Evolutionary conservation across 2,113 vertebrate species (phyloP), one percentile per base, ranked within the genome.

Genomic region (Drymodes brunneopygia): DNA sequence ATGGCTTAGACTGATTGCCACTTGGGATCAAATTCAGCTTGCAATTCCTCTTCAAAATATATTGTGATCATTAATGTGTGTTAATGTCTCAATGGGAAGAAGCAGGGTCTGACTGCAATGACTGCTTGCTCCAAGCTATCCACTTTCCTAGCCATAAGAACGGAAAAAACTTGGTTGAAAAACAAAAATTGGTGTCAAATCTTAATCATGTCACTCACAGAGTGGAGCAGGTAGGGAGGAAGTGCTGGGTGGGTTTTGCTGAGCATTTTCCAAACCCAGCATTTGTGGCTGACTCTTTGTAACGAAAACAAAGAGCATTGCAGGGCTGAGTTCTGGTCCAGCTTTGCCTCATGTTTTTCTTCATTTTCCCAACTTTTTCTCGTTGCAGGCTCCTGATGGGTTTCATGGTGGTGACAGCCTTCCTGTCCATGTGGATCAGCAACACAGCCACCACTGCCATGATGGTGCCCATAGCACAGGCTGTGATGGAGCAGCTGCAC

Each of bases 361-460:
- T 38, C 38, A 38, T 38, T 38, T 38, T 38, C 38, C 38, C 38
- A 38, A 38, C 38, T 38, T 38, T 38, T 69, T 35, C 36, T 71
- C 56, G 4, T 35, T 69, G 7, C 86, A 99, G 99, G 11, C 97
- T 99, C 36, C 97, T 99, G 97, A 96, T 99, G 81, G 99, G 99
- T 16, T 99, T 99, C 98, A 99, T 99, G 99, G 2, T 58, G 0
- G 98, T 99, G 88, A 99, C 99, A 0, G 97, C 99, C 35, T 99
- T 99, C 97, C 98, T 99, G 86, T 99, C 99, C 10, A 99, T 99
- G 99, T 99, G 99, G 99, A 99, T 99, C 97, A 99, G 99, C 97
- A 99, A 99, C 95, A 99, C 99, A 0, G 99, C 99, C 95, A 99
- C 99, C 67, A 98, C 99, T 0, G 99, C 99, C 97, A 99, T 99